These are phyloP conservation scores for Chanos chanos DNA, from an alignment of 2,797 vertebrate species.

Conservation along the genomic window DNA sequence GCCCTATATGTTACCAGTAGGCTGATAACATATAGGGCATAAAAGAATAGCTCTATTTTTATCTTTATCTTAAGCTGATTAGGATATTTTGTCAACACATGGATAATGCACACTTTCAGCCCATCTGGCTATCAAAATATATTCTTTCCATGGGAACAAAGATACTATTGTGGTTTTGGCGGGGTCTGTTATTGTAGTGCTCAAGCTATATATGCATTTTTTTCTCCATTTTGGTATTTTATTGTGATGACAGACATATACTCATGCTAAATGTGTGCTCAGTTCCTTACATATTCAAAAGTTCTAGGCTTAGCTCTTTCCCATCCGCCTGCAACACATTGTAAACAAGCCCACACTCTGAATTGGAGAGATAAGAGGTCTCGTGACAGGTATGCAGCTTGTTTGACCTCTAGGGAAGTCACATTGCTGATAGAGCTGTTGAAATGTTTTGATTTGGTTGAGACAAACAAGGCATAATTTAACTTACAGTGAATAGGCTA, in stretches of 20 bases:
- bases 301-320: background rate
- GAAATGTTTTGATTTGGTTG: too few relatives aligned
- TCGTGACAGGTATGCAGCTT: slow-evolving; percentile 9
- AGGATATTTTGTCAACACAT: background rate
- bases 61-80: background rate
- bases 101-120: background rate
- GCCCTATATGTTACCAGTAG: background rate
- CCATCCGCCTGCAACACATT: slow-evolving; percentile 15
- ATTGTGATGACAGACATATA: too few relatives aligned
- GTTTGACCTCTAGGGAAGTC: slow-evolving; percentile 7
- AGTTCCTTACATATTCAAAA: slow-evolving; percentile 32
- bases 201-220: too few relatives aligned
- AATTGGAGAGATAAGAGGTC: slow-evolving; percentile 21
- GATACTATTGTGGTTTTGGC: too few relatives aligned
- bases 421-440: background rate
- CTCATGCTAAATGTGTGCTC: too few relatives aligned
- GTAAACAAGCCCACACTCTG: slow-evolving; percentile 18
- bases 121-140: too few relatives aligned
- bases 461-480: too few relatives aligned
- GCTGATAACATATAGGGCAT: background rate
- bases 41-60: slow-evolving; percentile 4
- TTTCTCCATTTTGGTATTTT: background rate
- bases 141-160: too few relatives aligned
- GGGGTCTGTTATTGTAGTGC: too few relatives aligned
- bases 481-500: background rate